These are phyloP conservation scores for Rhaphigaster nebulosa DNA, from an alignment of 2,888 invertebrate genomes.

Conservation along the genomic window DNA sequence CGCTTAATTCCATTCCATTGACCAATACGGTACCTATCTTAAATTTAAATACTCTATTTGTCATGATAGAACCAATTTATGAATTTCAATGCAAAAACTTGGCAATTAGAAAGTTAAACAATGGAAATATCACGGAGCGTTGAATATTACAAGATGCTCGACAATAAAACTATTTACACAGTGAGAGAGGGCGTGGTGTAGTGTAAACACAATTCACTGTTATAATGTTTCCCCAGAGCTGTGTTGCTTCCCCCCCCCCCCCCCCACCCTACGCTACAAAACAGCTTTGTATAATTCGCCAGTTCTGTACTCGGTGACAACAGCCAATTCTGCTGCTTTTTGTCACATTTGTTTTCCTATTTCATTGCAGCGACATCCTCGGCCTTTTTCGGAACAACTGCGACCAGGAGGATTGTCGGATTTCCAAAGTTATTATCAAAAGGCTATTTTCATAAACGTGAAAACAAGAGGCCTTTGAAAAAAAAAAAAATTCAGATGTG, in stretches of 20 bases:
- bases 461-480: neutral
- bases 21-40: too few species aligned
- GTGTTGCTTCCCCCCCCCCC: neutral
- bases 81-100: neutral
- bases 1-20: too few species aligned
- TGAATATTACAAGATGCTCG: neutral
- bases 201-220: neutral
- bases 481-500: too few species aligned
- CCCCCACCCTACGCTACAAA: neutral
- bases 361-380: neutral
- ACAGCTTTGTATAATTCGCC: neutral
- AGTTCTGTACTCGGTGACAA: neutral
- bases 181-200: neutral
- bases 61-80: neutral
- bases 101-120: neutral
- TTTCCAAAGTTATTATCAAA: neutral
- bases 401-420: neutral
- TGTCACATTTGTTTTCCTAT: slow-evolving; percentile 3
- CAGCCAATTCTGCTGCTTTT: neutral
- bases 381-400: neutral
- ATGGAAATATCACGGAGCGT: neutral
- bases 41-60: too few species aligned
- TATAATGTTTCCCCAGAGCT: slow-evolving; percentile 14
- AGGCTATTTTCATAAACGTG: neutral
- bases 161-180: neutral